These are phyloP conservation scores for Lucilia sericata DNA, from an alignment of 1,140 invertebrate genomes.

Conservation along the genomic window DNA sequence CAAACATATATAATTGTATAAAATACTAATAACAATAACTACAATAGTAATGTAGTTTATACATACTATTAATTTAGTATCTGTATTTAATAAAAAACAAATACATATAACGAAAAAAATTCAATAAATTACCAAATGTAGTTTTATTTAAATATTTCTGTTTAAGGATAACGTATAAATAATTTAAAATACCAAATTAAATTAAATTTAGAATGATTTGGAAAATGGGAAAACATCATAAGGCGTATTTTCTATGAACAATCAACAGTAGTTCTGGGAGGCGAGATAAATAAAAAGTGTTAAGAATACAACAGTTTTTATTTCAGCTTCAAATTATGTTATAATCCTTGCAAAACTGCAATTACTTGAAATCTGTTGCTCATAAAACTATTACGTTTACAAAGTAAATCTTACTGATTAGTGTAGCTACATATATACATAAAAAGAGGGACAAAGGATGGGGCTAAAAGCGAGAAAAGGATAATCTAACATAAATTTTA, in stretches of 20 bases:
- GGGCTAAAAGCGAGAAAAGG: not conserved
- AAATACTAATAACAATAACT: conserved; percentile 10
- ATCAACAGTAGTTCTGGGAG: no score
- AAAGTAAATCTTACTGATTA: conserved; percentile 1
- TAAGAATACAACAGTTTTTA: no score
- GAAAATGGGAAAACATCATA: no score
- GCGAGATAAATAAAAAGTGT: no score
- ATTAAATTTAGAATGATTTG: no score
- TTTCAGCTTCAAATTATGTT: no score
- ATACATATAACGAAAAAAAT: not conserved
- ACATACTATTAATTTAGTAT: conserved; percentile 8
- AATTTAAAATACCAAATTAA: no score
- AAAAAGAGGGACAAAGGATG: not conserved
- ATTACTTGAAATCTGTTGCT: not conserved
- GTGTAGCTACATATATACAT: not conserved
- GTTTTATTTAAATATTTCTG: not conserved
- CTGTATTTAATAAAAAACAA: not conserved
- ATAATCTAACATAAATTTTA: not conserved
- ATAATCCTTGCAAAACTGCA: not conserved
- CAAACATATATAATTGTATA: conserved; percentile 16
- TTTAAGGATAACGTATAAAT: no score
- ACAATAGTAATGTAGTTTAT: not conserved
- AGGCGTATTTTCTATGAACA: no score
- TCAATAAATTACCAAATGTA: not conserved
- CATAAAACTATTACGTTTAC: not conserved